phyloP scores from a whole-genome alignment of 1,140 invertebrate genomes.

The Pseudomyrmex dendroicus region DNA sequence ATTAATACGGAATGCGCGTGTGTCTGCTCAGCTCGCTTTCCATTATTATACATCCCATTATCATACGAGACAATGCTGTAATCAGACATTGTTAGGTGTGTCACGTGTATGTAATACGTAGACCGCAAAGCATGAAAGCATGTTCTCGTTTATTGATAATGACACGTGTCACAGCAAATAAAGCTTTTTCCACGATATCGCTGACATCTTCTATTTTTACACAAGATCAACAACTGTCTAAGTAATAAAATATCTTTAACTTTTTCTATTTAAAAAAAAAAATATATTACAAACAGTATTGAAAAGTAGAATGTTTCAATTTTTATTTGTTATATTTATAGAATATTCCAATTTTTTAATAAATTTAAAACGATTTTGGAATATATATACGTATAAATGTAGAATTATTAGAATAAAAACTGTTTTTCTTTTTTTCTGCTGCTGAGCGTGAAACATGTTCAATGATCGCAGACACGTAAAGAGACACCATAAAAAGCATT shows the following conservation, averaged over 20 bases:
- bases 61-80: conserved; percentile 24
- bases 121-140: conserved; percentile 20
- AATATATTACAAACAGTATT: too few species aligned
- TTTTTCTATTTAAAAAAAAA: neutral
- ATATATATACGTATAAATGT: too few species aligned
- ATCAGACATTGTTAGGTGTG: conserved; percentile 38
- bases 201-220: conserved; percentile 27
- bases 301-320: too few species aligned
- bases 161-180: conserved; percentile 19
- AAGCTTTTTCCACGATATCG: conserved; percentile 24
- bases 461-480: neutral
- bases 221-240: neutral
- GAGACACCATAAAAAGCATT: neutral
- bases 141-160: conserved; percentile 9
- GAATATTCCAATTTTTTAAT: too few species aligned
- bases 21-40: conserved; percentile 14
- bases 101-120: conserved; percentile 8
- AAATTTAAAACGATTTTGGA: too few species aligned
- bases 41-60: conserved; percentile 43
- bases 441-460: too few species aligned
- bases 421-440: too few species aligned
- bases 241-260: conserved; percentile 4
- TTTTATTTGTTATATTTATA: too few species aligned
- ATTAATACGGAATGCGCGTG: neutral
- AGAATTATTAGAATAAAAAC: too few species aligned